These are phyloP conservation scores for Imbricaverruca yamaguchii DNA, from an alignment of 2,888 invertebrate species.

Conservation along the genomic window DNA sequence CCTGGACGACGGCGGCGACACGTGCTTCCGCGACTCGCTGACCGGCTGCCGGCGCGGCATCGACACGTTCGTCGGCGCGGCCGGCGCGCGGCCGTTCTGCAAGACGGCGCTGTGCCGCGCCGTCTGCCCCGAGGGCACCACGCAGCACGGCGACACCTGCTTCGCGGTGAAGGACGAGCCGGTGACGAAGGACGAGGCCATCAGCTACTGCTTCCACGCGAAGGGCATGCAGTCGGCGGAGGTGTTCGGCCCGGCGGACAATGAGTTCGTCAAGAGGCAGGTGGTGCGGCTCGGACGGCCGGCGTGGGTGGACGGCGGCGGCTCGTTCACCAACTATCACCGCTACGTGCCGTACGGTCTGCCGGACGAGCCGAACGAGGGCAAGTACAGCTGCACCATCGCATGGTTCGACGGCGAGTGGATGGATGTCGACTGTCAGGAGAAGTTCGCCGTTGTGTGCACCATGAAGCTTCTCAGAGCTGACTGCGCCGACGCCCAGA, in stretches of 20 bases:
- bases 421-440: neutral
- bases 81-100: neutral
- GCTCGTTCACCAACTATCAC: neutral
- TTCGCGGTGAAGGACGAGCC: no score
- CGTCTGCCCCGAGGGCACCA: neutral
- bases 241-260: neutral
- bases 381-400: neutral
- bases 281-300: neutral
- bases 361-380: neutral
- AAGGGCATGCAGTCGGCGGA: neutral
- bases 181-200: neutral
- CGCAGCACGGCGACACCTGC: neutral
- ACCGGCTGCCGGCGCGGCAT: neutral
- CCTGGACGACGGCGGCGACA: neutral
- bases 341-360: neutral
- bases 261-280: neutral
- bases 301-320: neutral
- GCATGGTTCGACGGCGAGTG: constrained; percentile 5
- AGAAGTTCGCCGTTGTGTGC: neutral
- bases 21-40: neutral
- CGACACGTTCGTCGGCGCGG: no score
- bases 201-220: no score
- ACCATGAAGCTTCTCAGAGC: no score
- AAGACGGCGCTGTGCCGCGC: neutral
- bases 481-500: neutral